phyloP scores from a whole-genome alignment of 2,113 vertebrate species.

The Lepus europaeus region DNA sequence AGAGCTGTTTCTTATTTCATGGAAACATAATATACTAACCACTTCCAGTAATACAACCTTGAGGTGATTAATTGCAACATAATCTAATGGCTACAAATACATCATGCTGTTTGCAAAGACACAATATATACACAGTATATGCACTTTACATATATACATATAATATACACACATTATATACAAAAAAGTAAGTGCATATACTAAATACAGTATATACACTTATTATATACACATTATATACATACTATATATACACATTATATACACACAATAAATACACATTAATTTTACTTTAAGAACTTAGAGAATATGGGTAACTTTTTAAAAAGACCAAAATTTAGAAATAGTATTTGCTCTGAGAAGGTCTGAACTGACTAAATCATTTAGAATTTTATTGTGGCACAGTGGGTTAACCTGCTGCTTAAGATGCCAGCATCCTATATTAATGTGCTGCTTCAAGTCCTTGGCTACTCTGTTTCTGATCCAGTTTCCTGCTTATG shows the following conservation, averaged over 20 bases:
- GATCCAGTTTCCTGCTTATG: no score
- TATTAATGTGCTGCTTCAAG: no score
- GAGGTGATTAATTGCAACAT: background rate
- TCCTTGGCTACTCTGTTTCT: no score
- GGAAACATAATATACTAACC: background rate
- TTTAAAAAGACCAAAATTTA: background rate
- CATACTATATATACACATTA: no score
- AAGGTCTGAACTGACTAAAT: background rate
- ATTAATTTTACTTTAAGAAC: background rate
- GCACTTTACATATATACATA: no score
- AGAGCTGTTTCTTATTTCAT: background rate
- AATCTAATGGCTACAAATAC: background rate
- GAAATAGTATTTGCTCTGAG: conserved; percentile 1
- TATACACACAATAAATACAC: no score
- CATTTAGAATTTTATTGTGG: background rate
- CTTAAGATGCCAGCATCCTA: no score
- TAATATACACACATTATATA: no score
- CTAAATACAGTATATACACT: no score
- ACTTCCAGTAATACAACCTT: background rate
- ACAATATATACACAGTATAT: background rate
- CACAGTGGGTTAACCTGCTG: no score
- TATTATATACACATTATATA: no score
- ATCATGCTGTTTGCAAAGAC: background rate
- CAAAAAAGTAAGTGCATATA: no score
- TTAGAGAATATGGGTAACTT: background rate